phyloP scores from a whole-genome alignment of 2,113 vertebrate genomes.

The Anseranas semipalmata region DNA sequence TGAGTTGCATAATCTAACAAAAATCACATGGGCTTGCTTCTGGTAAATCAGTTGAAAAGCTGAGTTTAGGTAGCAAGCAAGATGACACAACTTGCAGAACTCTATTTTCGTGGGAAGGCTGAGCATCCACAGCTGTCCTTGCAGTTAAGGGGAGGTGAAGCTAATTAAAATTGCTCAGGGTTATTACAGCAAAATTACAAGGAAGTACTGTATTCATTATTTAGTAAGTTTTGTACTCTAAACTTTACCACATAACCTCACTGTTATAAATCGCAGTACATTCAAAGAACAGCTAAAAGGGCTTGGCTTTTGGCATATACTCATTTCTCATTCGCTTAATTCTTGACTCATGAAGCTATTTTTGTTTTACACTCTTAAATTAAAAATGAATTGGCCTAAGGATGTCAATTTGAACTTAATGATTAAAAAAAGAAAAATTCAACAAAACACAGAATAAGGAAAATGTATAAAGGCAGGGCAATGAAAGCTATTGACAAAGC shows the following conservation, averaged over 20 bases:
- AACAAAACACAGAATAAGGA: neutral
- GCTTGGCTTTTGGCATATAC: neutral
- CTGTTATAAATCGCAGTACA: neutral
- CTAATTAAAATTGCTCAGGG: slow-evolving; percentile 42
- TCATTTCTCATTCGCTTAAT: slow-evolving; percentile 39
- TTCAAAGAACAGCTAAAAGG: slow-evolving; percentile 31
- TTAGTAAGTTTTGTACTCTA: slow-evolving; percentile 34
- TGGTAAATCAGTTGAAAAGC: neutral
- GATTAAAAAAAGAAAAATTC: slow-evolving; percentile 5
- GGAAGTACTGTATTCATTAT: slow-evolving; percentile 30
- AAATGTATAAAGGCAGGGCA: neutral
- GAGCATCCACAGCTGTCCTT: neutral
- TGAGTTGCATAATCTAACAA: neutral
- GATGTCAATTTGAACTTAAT: slow-evolving; percentile 24
- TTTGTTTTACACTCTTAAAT: slow-evolving; percentile 46
- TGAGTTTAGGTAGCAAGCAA: neutral
- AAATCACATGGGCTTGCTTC: neutral
- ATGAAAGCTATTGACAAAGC: neutral
- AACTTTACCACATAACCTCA: neutral
- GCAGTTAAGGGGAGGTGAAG: slow-evolving; percentile 28
- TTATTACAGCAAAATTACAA: slow-evolving; percentile 33
- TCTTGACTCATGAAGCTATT: slow-evolving; percentile 30
- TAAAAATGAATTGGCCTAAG: slow-evolving; percentile 25
- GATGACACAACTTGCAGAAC: neutral
- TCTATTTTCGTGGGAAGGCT: neutral